Evolutionary conservation across 2,888 invertebrate genomes (phyloP).

Genomic region (Trissolcus brochymenae): DNA sequence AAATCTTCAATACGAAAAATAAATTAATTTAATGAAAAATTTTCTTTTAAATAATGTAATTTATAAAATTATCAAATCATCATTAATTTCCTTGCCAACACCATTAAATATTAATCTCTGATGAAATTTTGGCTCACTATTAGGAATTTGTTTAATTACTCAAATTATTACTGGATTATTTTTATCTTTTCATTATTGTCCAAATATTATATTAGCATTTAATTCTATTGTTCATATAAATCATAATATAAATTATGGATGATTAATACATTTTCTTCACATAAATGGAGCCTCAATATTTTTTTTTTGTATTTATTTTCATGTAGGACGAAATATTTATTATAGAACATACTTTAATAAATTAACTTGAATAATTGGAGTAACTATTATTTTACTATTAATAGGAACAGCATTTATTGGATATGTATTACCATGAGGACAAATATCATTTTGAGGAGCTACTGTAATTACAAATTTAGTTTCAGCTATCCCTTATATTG

Average conservation of each 20-base stretch:
- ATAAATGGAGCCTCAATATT: slow-evolving; percentile 86
- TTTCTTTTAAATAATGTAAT: slow-evolving; percentile 48
- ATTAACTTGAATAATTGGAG: slow-evolving; percentile 81
- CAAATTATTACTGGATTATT: slow-evolving; percentile 85
- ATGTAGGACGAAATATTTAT: slow-evolving; percentile 83
- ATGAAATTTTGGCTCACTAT: slow-evolving; percentile 84
- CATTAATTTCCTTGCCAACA: slow-evolving; percentile 80
- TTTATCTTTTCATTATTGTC: slow-evolving; percentile 83
- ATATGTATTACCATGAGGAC: slow-evolving; percentile 87
- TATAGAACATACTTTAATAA: slow-evolving; percentile 80
- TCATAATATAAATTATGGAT: slow-evolving; percentile 84
- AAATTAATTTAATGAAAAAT: slow-evolving; percentile 49
- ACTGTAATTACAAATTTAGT: slow-evolving; percentile 87
- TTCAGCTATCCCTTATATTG: slow-evolving; percentile 85
- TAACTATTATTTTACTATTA: slow-evolving; percentile 81
- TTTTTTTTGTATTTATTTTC: slow-evolving; percentile 83
- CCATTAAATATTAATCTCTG: slow-evolving; percentile 81
- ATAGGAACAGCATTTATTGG: slow-evolving; percentile 88
- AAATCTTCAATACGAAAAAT: slow-evolving; percentile 78
- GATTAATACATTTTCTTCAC: slow-evolving; percentile 82
- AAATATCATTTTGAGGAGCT: slow-evolving; percentile 89
- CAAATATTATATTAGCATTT: slow-evolving; percentile 82
- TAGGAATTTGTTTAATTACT: slow-evolving; percentile 81
- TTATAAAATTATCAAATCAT: slow-evolving; percentile 79
- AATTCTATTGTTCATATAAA: slow-evolving; percentile 83